These are phyloP conservation scores for Propithecus deckenii DNA, from an alignment of 2,797 vertebrate species.

Conservation along the genomic window DNA sequence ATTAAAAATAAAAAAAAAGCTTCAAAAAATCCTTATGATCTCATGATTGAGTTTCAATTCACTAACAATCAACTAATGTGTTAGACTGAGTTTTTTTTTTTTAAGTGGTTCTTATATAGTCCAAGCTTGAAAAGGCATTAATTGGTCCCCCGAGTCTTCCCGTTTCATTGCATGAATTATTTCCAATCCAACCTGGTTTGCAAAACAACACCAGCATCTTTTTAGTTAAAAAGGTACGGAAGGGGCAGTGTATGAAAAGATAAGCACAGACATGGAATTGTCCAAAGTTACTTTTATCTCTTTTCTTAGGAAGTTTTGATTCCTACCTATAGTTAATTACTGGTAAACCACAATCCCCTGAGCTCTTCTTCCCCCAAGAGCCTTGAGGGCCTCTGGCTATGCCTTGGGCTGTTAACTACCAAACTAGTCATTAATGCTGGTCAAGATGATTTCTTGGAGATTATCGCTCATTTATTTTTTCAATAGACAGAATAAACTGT, in stretches of 20 bases:
- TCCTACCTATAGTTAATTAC: slow-evolving; percentile 53
- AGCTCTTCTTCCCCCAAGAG: background rate
- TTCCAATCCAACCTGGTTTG: background rate
- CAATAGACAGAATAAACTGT: background rate
- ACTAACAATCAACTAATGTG: slow-evolving; percentile 72
- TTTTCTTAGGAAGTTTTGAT: slow-evolving; percentile 41
- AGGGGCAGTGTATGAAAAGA: background rate
- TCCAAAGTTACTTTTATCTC: slow-evolving; percentile 23
- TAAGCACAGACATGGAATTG: background rate
- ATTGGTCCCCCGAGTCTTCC: slow-evolving; percentile 59
- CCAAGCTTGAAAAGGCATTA: slow-evolving; percentile 48
- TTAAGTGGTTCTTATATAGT: background rate
- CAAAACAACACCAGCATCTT: background rate
- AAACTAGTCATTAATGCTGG: slow-evolving; percentile 55
- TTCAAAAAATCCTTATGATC: slow-evolving; percentile 74
- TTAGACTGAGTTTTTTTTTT: slow-evolving; percentile 44
- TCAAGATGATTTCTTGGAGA: slow-evolving; percentile 71
- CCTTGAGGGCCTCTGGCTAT: slow-evolving; percentile 45
- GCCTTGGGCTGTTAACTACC: slow-evolving; percentile 58
- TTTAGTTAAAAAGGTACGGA: slow-evolving; percentile 20
- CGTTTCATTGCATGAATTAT: slow-evolving; percentile 44
- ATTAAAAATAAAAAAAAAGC: slow-evolving; percentile 85
- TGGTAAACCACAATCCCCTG: slow-evolving; percentile 37
- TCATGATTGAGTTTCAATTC: slow-evolving; percentile 74
- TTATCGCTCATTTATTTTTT: slow-evolving; percentile 41